Base-by-base conservation (phyloP, 2,888 invertebrate genomes). In the Euphydryas editha region DNA sequence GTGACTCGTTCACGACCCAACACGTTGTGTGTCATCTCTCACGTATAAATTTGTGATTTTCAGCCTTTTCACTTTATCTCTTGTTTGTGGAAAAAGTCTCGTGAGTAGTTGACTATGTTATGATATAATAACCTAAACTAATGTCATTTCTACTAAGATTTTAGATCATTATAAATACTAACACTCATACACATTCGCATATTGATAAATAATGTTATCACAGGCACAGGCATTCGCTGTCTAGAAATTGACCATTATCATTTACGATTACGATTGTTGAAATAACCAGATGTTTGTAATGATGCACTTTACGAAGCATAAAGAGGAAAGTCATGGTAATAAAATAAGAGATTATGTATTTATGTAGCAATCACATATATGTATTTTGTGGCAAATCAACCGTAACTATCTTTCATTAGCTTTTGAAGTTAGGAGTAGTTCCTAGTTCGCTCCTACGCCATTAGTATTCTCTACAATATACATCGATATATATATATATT, bases 21-120 rank as follows among this genome's bases (percentile, higher is more conserved):
- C 24, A 17, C 30, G 30, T 8, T 49, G 49, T 21, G 21, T 49
- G 49, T 21, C 49, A 49, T 49, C 21, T 21, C 47, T 47, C 13
- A 51, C 21, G 54, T 54, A 54, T 54, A 30, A 54, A 36, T 36
- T 54, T 54, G 36, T 54, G 17, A 54, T 30, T 54, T 54, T 10
- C 30, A 51, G 13, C 47, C 20, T 24, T 20, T 44, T n/a, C 42
- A n/a, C 17, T 36, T 30, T 30, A 2, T 17, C 30, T 54, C 30
- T 36, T 3, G 36, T 5, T 30, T 11, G 4, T 5, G n/a, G 10
- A 36, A n/a, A 10, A 17, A 24, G 15, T 39, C 15, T 11, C 13
- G 6, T 20, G 13, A 20, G 18, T 47, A 47, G 13, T 10, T 20
- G 18, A 18, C 5, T 10, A 2, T 11, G 13, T n/a, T n/a, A n/a